phyloP scores from a whole-genome alignment of 2,797 vertebrate species.

The Percopsis omiscomaycus region DNA sequence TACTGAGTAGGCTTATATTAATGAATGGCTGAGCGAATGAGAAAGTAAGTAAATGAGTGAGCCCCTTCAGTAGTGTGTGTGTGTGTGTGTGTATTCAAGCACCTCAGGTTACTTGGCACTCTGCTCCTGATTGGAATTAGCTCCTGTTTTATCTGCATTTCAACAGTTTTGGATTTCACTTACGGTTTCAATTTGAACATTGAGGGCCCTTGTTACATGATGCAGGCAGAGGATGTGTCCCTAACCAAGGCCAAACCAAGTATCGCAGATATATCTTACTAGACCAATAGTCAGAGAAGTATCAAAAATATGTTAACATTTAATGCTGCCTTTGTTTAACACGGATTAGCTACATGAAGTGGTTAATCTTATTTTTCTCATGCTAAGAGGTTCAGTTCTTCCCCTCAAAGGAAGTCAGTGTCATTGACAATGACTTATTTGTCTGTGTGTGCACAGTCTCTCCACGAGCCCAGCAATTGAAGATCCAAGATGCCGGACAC shows the following conservation, averaged over 20 bases:
- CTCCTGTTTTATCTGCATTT: slow-evolving; percentile 36
- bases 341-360: not conserved
- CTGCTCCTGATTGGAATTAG: slow-evolving; percentile 31
- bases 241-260: slow-evolving; percentile 8
- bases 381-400: slow-evolving; percentile 16
- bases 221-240: slow-evolving; percentile 17
- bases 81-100: slow-evolving; percentile 7
- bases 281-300: not conserved
- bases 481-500: slow-evolving; percentile 80
- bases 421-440: slow-evolving; percentile 66
- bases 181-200: slow-evolving; percentile 38
- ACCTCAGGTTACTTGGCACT: slow-evolving; percentile 47
- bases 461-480: slow-evolving; percentile 68
- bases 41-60: slow-evolving; percentile 12
- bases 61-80: not conserved
- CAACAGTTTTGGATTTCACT: slow-evolving; percentile 59
- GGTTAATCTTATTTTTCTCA: not conserved
- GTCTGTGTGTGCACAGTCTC: slow-evolving; percentile 78
- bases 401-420: slow-evolving; percentile 11
- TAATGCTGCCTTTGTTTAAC: not conserved
- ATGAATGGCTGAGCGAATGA: slow-evolving; percentile 3
- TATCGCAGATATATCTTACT: slow-evolving; percentile 14
- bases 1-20: not conserved
- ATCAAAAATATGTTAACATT: not conserved
- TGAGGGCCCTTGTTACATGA: slow-evolving; percentile 20